phyloP scores from a whole-genome alignment of 2,888 invertebrate genomes.

The Portevinia maculata region DNA sequence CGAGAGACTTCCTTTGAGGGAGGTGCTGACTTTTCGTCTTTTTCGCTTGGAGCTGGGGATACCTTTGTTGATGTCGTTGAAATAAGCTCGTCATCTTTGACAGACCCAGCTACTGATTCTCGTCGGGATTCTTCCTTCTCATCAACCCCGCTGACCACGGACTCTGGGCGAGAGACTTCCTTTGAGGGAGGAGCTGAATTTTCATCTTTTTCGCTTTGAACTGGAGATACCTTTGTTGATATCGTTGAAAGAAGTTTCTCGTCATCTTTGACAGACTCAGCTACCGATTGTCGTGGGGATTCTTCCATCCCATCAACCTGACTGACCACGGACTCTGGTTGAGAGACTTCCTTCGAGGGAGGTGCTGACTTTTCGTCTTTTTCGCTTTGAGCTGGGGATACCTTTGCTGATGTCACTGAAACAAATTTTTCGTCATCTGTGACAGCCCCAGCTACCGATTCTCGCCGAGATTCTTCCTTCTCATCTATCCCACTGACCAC shows the following conservation, averaged over 20 bases:
- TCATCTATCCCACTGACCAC: too few species aligned
- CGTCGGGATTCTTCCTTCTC: slow-evolving; percentile 61
- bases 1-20: slow-evolving; percentile 73
- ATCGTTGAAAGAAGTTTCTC: too few species aligned
- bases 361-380: slow-evolving; percentile 58
- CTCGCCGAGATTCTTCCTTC: too few species aligned
- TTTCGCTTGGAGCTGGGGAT: slow-evolving; percentile 60
- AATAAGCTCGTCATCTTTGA: slow-evolving; percentile 26
- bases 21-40: slow-evolving; percentile 61
- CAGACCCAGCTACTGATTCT: slow-evolving; percentile 1
- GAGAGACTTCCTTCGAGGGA: slow-evolving; percentile 68
- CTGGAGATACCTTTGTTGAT: slow-evolving; percentile 11
- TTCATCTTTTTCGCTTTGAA: too few species aligned
- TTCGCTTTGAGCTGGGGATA: slow-evolving; percentile 60
- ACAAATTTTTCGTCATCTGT: too few species aligned
- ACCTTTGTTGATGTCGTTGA: too few species aligned
- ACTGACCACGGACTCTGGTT: slow-evolving; percentile 73
- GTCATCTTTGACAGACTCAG: neutral
- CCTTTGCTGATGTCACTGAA: too few species aligned
- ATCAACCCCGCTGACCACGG: slow-evolving; percentile 32
- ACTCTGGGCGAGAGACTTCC: slow-evolving; percentile 54
- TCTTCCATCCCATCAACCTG: slow-evolving; percentile 59
- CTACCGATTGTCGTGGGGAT: slow-evolving; percentile 38
- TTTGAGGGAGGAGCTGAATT: too few species aligned
- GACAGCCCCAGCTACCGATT: too few species aligned